Conservation (phyloP, 1,140 invertebrate genomes). For the Platyura marginata region DNA sequence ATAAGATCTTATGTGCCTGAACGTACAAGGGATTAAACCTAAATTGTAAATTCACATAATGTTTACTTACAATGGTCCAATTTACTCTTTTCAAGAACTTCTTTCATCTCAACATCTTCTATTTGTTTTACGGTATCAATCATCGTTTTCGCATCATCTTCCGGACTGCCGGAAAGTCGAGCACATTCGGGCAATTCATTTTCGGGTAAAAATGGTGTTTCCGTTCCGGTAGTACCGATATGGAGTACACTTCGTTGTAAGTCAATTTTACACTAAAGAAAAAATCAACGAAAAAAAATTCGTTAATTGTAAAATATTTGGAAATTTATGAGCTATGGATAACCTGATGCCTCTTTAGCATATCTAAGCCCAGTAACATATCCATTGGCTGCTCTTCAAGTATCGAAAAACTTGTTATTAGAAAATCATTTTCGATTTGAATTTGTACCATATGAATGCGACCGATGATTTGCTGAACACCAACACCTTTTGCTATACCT, state of each 20-base stretch:
- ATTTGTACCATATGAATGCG: slow-evolving; percentile 94
- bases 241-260: slow-evolving; percentile 71
- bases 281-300: slow-evolving; percentile 4
- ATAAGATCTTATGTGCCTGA: too few species aligned
- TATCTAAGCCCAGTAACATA: slow-evolving; percentile 92
- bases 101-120: slow-evolving; percentile 24
- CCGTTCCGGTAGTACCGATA: slow-evolving; percentile 90
- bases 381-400: slow-evolving; percentile 96
- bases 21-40: neutral
- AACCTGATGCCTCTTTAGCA: slow-evolving; percentile 86
- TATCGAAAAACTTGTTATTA: slow-evolving; percentile 95
- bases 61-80: slow-evolving; percentile 24
- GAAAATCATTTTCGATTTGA: slow-evolving; percentile 82
- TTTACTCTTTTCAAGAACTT: slow-evolving; percentile 31
- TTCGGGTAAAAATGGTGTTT: slow-evolving; percentile 79
- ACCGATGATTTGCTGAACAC: slow-evolving; percentile 87
- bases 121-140: slow-evolving; percentile 18
- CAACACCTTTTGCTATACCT: slow-evolving; percentile 91
- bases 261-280: slow-evolving; percentile 72
- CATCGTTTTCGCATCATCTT: slow-evolving; percentile 24
- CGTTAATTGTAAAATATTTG: neutral
- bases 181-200: slow-evolving; percentile 53
- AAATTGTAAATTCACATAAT: too few species aligned
- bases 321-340: neutral
- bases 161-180: slow-evolving; percentile 31